Evolutionary conservation across 2,797 vertebrate genomes (phyloP), one percentile per base, ranked within the genome.

Genomic region (Chelon labrosus): DNA sequence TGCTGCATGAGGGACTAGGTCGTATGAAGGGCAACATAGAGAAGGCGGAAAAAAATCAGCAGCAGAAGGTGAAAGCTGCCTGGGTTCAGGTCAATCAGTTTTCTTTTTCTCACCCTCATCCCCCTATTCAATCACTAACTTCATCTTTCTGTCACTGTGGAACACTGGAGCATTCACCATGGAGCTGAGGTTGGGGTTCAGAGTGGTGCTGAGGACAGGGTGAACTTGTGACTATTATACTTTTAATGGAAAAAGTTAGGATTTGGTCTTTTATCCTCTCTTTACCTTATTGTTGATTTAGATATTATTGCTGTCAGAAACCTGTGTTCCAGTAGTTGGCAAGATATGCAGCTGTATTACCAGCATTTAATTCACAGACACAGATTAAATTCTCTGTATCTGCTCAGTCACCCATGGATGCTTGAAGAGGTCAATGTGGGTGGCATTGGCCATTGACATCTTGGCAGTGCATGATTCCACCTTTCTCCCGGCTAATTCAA

Each of bases 11-110:
- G 80, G 80, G 77, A 80, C 72, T 62, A 65, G 83, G 83, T 85
- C 73, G 82, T 84, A 81, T 70, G 65, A 85, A 86, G 84, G 80
- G 62, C 61, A 76, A 69, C 70, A 50, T 61, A 53, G 25, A 82
- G 38, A 53, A 70, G 47, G 56, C 3, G 8, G 31, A 56, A 64
- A 51, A 60, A 56, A 59, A 64, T 59, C 39, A 35, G 22, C 51
- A 0, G 20, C 53, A 74, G 70, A 73, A 78, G 75, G 76, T 68
- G 68, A 65, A 75, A 57, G 42, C 42, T 79, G 80, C 77, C 80
- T 77, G 46, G 19, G 69, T 80, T 69, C 27, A 73, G 80, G 74
- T 87, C 75, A 78, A 35, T 79, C 74, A 70, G 72, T 79, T 85
- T 81, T 83, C 73, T 69, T 70, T 61, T 56, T 73, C 58, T 75